A percentile compares a stretch with the other conserved stretches of the same genome.
phyloP scores from a whole-genome alignment of 92 coral and sea anemone species.

The Meandrina meandrites region DNA sequence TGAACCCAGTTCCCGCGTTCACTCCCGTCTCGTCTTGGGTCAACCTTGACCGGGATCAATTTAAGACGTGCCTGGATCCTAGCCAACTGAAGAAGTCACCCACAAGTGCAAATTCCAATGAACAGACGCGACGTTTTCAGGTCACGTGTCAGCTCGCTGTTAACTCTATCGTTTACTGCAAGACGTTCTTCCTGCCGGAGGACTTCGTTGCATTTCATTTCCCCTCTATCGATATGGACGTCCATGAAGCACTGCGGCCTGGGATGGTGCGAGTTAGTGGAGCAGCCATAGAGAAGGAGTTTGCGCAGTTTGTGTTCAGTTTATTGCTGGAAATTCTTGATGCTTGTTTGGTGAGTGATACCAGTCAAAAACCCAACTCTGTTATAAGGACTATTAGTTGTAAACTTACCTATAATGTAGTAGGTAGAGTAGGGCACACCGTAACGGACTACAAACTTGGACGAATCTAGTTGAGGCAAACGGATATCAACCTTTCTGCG shows the following conservation, averaged over 20 bases:
- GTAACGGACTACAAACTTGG: too few species aligned
- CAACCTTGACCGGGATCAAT: conserved; percentile 66
- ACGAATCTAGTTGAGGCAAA: too few species aligned
- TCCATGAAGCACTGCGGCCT: conserved; percentile 72
- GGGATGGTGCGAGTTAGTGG: conserved; percentile 64
- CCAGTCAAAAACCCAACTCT: too few species aligned
- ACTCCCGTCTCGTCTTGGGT: conserved; percentile 88
- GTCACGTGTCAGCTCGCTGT: conserved; percentile 80
- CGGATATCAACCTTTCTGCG: too few species aligned
- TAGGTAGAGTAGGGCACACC: too few species aligned
- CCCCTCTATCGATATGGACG: conserved; percentile 57
- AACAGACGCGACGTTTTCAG: conserved; percentile 85
- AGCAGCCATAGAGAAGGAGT: conserved; percentile 73
- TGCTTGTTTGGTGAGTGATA: conserved; percentile 71
- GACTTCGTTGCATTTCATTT: conserved; percentile 66
- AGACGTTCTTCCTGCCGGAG: conserved; percentile 69
- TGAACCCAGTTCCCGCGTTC: conserved; percentile 50
- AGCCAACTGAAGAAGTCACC: conserved; percentile 76
- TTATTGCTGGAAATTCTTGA: conserved; percentile 84
- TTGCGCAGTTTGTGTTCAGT: conserved; percentile 91
- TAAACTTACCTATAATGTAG: background rate
- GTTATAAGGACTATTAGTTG: background rate
- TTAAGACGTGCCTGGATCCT: conserved; percentile 71
- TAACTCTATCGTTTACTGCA: conserved; percentile 76
- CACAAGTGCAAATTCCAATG: conserved; percentile 86